These are phyloP conservation scores for Eurois occulta DNA, from an alignment of 2,888 invertebrate genomes.

Conservation along the genomic window DNA sequence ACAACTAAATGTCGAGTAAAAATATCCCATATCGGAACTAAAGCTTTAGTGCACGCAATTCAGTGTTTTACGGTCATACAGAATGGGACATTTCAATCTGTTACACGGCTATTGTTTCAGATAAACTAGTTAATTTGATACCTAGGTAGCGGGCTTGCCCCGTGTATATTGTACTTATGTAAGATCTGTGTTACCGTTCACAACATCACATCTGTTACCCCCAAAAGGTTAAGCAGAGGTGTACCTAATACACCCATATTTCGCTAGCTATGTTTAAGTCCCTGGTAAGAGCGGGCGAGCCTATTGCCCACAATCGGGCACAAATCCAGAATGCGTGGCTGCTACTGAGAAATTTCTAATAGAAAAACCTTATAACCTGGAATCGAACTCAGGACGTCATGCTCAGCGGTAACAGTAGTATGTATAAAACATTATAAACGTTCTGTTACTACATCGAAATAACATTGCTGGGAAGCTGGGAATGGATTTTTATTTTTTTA, in stretches of 20 bases:
- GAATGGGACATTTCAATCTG: constrained; percentile 12
- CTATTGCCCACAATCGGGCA: background rate
- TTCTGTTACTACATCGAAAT: too few relatives aligned
- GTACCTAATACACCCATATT: background rate
- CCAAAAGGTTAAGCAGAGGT: background rate
- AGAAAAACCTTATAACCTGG: too few relatives aligned
- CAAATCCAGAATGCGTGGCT: too few relatives aligned
- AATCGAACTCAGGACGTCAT: too few relatives aligned
- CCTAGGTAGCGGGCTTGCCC: background rate
- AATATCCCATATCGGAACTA: background rate
- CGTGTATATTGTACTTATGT: background rate
- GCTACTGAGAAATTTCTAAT: too few relatives aligned
- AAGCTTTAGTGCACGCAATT: constrained; percentile 17
- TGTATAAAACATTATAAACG: too few relatives aligned
- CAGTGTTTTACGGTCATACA: background rate
- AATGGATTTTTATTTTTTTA: too few relatives aligned
- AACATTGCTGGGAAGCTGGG: too few relatives aligned
- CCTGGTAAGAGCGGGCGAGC: background rate
- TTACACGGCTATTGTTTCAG: constrained; percentile 5
- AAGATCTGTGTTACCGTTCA: background rate
- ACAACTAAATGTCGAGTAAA: constrained; percentile 17
- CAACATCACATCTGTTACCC: background rate
- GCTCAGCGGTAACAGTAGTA: too few relatives aligned
- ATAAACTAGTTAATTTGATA: constrained; percentile 1
- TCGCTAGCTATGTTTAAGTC: background rate